These are phyloP conservation scores for Nicator chloris DNA, from an alignment of 2,113 vertebrate species.

Conservation along the genomic window DNA sequence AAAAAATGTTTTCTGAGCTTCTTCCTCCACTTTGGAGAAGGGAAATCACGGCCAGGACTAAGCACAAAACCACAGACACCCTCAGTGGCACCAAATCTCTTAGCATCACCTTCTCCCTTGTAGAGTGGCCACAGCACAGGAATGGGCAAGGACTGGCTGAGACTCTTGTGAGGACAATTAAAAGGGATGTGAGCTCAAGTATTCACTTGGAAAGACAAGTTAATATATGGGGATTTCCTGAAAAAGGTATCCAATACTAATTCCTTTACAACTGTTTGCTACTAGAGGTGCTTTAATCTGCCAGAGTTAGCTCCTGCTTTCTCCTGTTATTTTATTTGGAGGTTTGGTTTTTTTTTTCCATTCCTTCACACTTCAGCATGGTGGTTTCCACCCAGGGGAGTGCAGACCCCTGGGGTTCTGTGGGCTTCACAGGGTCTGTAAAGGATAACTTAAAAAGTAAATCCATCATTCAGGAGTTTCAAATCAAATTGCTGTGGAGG, in stretches of 20 bases:
- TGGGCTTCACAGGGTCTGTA: neutral
- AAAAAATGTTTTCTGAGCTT: neutral
- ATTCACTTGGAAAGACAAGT: neutral
- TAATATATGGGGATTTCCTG: neutral
- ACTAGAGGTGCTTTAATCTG: neutral
- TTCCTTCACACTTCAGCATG: neutral
- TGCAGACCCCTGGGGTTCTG: neutral
- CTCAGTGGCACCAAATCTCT: neutral
- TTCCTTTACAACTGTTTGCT: neutral
- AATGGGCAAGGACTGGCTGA: neutral
- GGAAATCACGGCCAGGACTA: neutral
- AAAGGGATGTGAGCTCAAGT: neutral
- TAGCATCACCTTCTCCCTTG: neutral
- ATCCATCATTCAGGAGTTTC: neutral
- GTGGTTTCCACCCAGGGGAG: neutral
- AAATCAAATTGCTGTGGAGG: neutral
- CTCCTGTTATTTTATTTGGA: neutral
- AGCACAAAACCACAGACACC: neutral
- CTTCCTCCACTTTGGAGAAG: neutral
- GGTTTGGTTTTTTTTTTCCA: neutral
- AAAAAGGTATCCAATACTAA: fast-evolving
- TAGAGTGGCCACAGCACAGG: neutral
- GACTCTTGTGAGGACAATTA: neutral
- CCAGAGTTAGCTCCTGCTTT: neutral
- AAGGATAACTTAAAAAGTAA: neutral